phyloP scores from a whole-genome alignment of 2,888 invertebrate species.

The Temnothorax rugatulus region DNA sequence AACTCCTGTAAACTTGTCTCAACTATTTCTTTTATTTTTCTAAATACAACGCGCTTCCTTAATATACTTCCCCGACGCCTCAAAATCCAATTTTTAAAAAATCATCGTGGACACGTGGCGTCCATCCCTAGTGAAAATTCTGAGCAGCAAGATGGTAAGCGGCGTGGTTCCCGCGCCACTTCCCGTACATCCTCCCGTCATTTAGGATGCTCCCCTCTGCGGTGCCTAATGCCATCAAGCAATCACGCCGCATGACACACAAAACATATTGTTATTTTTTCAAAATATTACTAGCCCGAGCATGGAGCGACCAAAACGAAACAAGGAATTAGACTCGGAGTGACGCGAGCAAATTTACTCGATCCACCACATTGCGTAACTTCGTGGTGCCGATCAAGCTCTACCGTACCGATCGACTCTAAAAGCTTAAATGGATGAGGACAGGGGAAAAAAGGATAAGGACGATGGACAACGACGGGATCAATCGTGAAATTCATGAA shows the following conservation, averaged over 20 bases:
- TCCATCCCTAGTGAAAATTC: constrained; percentile 50
- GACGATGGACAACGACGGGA: background rate
- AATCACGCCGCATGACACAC: constrained; percentile 64
- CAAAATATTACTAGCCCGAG: constrained; percentile 3
- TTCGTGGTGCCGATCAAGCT: background rate
- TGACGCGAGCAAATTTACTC: background rate
- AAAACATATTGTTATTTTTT: constrained; percentile 62
- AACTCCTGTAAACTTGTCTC: background rate
- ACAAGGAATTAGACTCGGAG: background rate
- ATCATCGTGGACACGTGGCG: background rate
- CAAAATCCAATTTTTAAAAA: background rate
- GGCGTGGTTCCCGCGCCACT: constrained; percentile 84
- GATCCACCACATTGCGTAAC: background rate
- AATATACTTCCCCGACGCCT: background rate
- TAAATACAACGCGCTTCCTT: background rate
- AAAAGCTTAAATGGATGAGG: background rate
- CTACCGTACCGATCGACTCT: background rate
- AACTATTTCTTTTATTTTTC: background rate
- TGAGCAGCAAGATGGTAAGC: constrained; percentile 69
- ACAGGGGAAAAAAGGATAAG: background rate
- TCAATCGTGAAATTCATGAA: background rate
- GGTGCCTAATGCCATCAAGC: constrained; percentile 69
- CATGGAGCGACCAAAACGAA: background rate
- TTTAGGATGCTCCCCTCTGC: constrained; percentile 79
- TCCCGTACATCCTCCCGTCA: constrained; percentile 84